Evolutionary conservation across 2,888 invertebrate species (phyloP).

Genomic region (Actias luna): DNA sequence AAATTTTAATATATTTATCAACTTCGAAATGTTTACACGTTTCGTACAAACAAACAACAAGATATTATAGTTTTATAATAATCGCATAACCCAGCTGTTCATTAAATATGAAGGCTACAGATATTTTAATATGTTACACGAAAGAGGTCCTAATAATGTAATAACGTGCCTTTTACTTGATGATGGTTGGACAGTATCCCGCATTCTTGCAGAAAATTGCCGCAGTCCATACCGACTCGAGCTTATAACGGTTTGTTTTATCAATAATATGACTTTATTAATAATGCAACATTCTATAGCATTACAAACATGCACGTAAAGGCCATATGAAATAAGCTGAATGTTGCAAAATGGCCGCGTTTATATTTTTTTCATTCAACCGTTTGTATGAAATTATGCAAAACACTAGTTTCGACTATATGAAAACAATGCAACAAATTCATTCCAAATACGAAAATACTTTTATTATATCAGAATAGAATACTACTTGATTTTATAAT

Average conservation of each 20-base stretch:
- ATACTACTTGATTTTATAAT: background rate
- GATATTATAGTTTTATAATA: background rate
- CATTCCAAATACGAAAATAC: slow-evolving; percentile 3
- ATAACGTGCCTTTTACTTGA: slow-evolving; percentile 50
- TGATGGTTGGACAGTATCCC: slow-evolving; percentile 54
- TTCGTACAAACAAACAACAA: background rate
- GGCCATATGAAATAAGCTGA: slow-evolving; percentile 21
- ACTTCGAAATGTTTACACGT: background rate
- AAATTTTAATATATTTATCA: background rate
- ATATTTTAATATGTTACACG: background rate
- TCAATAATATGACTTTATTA: background rate
- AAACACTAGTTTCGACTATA: background rate
- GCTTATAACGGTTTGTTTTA: background rate
- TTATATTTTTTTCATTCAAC: slow-evolving; percentile 28
- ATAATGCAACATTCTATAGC: no score
- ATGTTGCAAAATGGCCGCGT: slow-evolving; percentile 11
- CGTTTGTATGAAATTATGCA: slow-evolving; percentile 23
- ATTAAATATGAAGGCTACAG: slow-evolving; percentile 20
- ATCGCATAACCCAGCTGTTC: background rate
- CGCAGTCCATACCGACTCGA: slow-evolving; percentile 15
- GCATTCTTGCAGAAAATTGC: slow-evolving; percentile 51
- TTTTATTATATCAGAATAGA: background rate
- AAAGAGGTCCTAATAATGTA: slow-evolving; percentile 1
- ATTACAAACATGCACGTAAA: no score
- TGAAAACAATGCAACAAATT: background rate